These are phyloP conservation scores for Penelope pileata DNA, from an alignment of 2,113 vertebrate genomes.

Conservation along the genomic window DNA sequence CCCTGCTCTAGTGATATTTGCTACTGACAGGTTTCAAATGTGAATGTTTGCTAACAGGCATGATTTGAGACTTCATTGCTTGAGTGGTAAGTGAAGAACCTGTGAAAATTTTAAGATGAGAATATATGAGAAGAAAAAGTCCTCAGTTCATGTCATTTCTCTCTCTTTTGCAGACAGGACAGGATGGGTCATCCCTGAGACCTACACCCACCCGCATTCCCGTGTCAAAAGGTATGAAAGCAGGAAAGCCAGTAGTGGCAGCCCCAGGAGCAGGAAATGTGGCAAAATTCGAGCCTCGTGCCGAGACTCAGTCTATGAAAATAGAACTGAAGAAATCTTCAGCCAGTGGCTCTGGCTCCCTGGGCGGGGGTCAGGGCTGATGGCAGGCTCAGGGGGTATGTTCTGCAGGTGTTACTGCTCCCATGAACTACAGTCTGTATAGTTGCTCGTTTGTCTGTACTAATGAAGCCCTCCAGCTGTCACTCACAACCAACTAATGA, in stretches of 20 bases:
- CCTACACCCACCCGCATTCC: constrained; percentile 91
- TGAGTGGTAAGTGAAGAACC: neutral
- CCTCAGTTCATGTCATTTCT: neutral
- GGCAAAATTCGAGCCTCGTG: constrained; percentile 88
- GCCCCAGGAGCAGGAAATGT: constrained; percentile 87
- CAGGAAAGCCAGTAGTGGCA: constrained; percentile 87
- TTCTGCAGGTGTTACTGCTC: constrained; percentile 74
- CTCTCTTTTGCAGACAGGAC: constrained; percentile 82
- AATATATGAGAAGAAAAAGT: neutral
- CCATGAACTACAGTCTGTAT: constrained; percentile 63
- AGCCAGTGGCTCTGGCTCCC: constrained; percentile 80
- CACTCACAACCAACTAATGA: constrained; percentile 73
- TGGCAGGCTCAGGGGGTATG: constrained; percentile 80
- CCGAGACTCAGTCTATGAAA: constrained; percentile 93
- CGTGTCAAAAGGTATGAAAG: constrained; percentile 93
- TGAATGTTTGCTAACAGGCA: neutral
- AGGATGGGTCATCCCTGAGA: constrained; percentile 86
- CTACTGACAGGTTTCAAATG: neutral
- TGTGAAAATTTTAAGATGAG: neutral
- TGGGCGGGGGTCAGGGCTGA: constrained; percentile 88
- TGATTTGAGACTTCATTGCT: neutral
- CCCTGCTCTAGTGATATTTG: neutral
- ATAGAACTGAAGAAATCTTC: constrained; percentile 95
- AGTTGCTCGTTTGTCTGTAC: constrained; percentile 61
- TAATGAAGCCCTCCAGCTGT: constrained; percentile 70